A percentile compares a stretch with the other conserved stretches of the same genome.
These are phyloP conservation scores for Xanthia togata DNA, from an alignment of 2,888 invertebrate species.

Conservation along the genomic window DNA sequence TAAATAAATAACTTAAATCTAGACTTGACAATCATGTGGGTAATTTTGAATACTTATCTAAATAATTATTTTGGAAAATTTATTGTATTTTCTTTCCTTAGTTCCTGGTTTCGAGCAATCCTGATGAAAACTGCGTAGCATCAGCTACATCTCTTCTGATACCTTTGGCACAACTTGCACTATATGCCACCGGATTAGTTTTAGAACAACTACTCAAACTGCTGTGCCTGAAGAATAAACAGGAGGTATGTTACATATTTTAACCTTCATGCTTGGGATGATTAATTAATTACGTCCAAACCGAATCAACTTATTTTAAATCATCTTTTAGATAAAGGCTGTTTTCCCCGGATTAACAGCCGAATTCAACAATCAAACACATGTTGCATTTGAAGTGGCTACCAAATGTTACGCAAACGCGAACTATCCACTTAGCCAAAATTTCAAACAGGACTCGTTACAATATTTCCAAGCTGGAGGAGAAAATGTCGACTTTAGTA, in stretches of 20 bases:
- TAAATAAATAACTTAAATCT: neutral
- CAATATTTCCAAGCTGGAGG: constrained; percentile 64
- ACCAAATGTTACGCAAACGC: constrained; percentile 62
- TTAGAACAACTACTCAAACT: constrained; percentile 63
- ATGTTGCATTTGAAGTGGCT: constrained; percentile 64
- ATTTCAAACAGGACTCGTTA: constrained; percentile 51
- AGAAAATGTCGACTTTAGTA: constrained; percentile 69
- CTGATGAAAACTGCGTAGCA: constrained; percentile 65
- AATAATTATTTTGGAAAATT: neutral
- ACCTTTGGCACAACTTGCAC: constrained; percentile 63
- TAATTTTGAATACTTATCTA: neutral
- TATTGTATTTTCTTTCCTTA: constrained; percentile 48
- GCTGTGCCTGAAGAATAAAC: constrained; percentile 63
- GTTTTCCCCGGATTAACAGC: constrained; percentile 56
- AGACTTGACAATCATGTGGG: neutral
- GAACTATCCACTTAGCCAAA: constrained; percentile 50
- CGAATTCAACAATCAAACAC: constrained; percentile 53
- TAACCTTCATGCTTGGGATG: neutral
- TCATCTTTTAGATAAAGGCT: constrained; percentile 62
- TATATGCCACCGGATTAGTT: constrained; percentile 55
- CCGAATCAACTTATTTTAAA: neutral
- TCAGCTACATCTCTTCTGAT: constrained; percentile 69
- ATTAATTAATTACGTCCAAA: neutral
- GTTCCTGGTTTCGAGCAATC: constrained; percentile 59
- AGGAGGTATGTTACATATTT: constrained; percentile 65